These are phyloP conservation scores for Synanthedon formicaeformis DNA, from an alignment of 2,888 invertebrate species.

Conservation along the genomic window DNA sequence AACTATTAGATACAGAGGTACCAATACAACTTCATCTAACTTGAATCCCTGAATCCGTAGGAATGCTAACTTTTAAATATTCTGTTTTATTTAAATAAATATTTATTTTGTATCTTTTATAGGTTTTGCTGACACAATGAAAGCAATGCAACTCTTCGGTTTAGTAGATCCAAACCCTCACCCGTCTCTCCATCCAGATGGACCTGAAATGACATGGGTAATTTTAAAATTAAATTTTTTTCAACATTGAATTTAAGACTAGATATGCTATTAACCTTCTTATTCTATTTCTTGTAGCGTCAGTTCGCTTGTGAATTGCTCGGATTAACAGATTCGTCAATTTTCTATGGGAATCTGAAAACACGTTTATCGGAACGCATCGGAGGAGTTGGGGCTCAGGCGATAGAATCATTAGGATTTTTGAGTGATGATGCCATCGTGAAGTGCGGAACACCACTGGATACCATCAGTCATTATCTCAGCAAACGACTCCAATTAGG, in stretches of 20 bases:
- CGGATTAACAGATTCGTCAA: constrained; percentile 85
- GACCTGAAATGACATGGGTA: constrained; percentile 97
- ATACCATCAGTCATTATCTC: constrained; percentile 92
- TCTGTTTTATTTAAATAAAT: constrained; percentile 3
- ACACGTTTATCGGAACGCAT: constrained; percentile 84
- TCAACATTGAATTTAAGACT: background rate
- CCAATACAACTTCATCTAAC: too few relatives aligned
- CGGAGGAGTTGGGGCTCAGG: constrained; percentile 76
- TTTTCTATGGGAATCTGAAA: constrained; percentile 93
- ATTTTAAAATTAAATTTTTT: background rate
- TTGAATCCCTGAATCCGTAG: too few relatives aligned
- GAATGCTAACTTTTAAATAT: background rate
- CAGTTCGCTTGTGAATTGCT: constrained; percentile 87
- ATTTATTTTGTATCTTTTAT: background rate
- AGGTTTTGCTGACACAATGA: constrained; percentile 91
- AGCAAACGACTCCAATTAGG: constrained; percentile 84
- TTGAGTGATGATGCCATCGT: constrained; percentile 84
- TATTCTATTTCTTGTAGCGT: constrained; percentile 64
- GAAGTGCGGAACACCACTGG: constrained; percentile 89
- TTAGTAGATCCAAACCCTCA: constrained; percentile 88
- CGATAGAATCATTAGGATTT: constrained; percentile 90
- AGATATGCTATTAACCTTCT: background rate
- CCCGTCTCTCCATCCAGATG: constrained; percentile 92
- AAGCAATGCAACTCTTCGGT: constrained; percentile 88
- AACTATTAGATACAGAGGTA: constrained; percentile 88